phyloP scores from a whole-genome alignment of 2,113 vertebrate genomes.

The Eptatretus burgeri region DNA sequence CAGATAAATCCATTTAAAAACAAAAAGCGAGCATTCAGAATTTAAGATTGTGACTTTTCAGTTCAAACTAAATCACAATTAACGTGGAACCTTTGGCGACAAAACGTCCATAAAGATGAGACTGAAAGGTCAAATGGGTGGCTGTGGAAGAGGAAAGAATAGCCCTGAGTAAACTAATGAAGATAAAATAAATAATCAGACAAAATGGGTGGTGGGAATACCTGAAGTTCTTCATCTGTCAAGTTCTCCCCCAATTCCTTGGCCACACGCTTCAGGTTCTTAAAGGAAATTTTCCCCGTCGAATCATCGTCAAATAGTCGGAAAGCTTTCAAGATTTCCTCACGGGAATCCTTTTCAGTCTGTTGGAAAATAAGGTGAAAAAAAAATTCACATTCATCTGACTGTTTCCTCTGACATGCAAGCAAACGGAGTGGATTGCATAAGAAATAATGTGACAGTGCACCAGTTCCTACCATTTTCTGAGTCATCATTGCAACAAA shows the following conservation, averaged over 20 bases:
- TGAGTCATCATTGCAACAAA: conserved; percentile 57
- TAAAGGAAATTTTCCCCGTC: conserved; percentile 71
- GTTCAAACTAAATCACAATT: background rate
- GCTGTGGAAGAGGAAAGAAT: background rate
- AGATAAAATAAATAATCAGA: background rate
- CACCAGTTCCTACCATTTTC: conserved; percentile 36
- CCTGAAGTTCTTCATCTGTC: conserved; percentile 73
- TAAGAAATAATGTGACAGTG: background rate
- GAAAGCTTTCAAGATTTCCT: conserved; percentile 81
- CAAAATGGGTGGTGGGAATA: conserved; percentile 12
- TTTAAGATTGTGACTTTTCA: too few relatives aligned
- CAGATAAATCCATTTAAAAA: too few relatives aligned
- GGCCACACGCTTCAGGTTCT: conserved; percentile 60
- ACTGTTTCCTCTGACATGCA: too few relatives aligned
- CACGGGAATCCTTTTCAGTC: conserved; percentile 76
- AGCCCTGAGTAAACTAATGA: background rate
- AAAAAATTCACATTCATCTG: background rate
- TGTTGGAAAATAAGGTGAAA: conserved; percentile 10
- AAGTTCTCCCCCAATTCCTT: conserved; percentile 61
- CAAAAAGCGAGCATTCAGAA: too few relatives aligned
- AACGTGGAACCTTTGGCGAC: background rate
- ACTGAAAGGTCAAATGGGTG: background rate
- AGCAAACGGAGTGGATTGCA: background rate
- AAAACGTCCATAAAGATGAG: background rate
- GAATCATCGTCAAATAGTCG: conserved; percentile 62